phyloP scores from a whole-genome alignment of 2,113 vertebrate genomes.

The Pycnonotus jocosus region DNA sequence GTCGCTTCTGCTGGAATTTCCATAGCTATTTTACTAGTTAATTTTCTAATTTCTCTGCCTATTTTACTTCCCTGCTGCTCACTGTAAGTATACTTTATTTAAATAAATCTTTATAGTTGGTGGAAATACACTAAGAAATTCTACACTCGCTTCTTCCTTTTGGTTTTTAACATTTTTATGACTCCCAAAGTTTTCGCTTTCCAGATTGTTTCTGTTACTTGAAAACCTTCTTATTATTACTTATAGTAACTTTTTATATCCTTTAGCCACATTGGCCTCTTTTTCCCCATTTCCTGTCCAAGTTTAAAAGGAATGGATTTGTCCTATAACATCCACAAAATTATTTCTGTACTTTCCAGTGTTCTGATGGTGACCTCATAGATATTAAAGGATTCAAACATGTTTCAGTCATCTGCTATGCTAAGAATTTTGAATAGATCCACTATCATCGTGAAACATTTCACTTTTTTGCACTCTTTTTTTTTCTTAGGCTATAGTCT shows the following conservation, averaged over 20 bases:
- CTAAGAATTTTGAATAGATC: not conserved
- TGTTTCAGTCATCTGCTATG: not conserved
- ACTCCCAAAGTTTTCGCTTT: not conserved
- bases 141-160: not conserved
- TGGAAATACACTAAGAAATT: not conserved
- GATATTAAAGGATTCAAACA: not conserved
- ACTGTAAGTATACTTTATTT: not conserved
- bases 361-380: not conserved
- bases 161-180: not conserved
- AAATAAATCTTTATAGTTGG: not conserved
- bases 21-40: not conserved
- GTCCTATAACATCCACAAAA: not conserved
- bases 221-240: not conserved
- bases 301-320: not conserved
- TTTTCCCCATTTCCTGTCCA: not conserved
- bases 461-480: accelerated
- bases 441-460: not conserved
- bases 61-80: not conserved
- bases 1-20: not conserved
- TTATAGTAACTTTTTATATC: not conserved
- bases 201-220: not conserved
- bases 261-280: not conserved
- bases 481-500: not conserved
- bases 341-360: not conserved
- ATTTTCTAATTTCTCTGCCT: not conserved